These are phyloP conservation scores for Cryptus viduatorius DNA, from an alignment of 2,888 invertebrate species.

Conservation along the genomic window DNA sequence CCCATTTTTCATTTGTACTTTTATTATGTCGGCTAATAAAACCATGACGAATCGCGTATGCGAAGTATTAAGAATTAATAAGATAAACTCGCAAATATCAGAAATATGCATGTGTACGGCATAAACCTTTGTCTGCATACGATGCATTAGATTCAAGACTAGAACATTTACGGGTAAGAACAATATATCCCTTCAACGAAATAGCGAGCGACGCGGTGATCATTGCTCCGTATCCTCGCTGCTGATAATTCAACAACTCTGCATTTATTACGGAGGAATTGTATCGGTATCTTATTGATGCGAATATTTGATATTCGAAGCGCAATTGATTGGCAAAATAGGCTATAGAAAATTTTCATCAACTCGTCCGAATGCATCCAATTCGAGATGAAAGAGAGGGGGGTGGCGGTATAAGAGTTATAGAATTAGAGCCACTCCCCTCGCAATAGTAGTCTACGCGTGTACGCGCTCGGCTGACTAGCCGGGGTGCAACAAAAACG, in stretches of 20 bases:
- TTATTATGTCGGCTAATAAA: too few species aligned
- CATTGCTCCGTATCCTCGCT: too few species aligned
- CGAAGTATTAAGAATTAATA: too few species aligned
- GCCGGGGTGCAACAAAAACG: constrained; percentile 68
- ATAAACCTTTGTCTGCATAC: too few species aligned
- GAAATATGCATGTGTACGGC: too few species aligned
- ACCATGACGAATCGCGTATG: too few species aligned
- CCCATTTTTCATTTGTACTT: too few species aligned
- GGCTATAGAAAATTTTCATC: constrained; percentile 37
- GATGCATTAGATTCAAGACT: too few species aligned
- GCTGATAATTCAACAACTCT: not conserved
- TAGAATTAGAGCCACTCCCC: constrained; percentile 53
- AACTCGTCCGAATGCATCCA: constrained; percentile 24
- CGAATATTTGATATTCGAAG: constrained; percentile 1
- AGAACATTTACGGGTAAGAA: too few species aligned
- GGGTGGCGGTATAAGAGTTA: not conserved
- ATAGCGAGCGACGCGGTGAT: not conserved
- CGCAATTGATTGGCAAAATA: constrained; percentile 31
- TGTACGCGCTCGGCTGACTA: constrained; percentile 43
- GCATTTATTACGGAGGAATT: not conserved
- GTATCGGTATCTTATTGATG: not conserved
- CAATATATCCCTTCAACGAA: too few species aligned
- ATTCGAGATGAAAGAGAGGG: constrained; percentile 35
- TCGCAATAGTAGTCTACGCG: constrained; percentile 32
- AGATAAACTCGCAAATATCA: too few species aligned